These are phyloP conservation scores for Hippolais icterina DNA, from an alignment of 2,113 vertebrate species.

Conservation along the genomic window DNA sequence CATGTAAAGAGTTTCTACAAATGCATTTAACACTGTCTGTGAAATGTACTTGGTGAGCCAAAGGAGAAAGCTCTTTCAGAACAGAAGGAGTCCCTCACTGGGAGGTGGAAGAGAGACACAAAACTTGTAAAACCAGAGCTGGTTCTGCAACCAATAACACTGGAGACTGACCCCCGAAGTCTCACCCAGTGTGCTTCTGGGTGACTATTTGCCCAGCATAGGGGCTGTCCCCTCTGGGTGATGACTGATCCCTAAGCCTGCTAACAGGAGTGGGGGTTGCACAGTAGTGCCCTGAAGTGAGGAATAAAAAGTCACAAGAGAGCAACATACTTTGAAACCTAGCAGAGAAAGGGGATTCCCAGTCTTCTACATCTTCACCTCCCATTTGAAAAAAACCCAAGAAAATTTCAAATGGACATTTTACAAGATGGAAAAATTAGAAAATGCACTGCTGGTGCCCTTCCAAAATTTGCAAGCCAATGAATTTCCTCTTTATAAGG, in stretches of 20 bases:
- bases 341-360: not conserved
- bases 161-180: not conserved
- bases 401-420: not conserved
- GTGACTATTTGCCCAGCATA: not conserved
- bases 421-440: not conserved
- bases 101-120: not conserved
- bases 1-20: not conserved
- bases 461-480: not conserved
- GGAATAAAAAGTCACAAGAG: not conserved
- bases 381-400: not conserved
- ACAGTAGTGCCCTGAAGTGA: not conserved
- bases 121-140: not conserved
- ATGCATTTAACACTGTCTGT: not conserved
- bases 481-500: not conserved
- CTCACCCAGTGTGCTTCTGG: not conserved
- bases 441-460: not conserved
- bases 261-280: not conserved
- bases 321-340: not conserved
- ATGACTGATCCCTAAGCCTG: not conserved
- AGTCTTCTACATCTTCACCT: not conserved
- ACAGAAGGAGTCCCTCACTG: not conserved
- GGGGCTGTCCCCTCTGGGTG: not conserved
- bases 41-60: not conserved
- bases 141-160: rapidly evolving
- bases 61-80: not conserved